Evolutionary conservation across 2,113 vertebrate species (phyloP), one percentile per base, ranked within the genome.

Genomic region (Chloroceryle aenea): DNA sequence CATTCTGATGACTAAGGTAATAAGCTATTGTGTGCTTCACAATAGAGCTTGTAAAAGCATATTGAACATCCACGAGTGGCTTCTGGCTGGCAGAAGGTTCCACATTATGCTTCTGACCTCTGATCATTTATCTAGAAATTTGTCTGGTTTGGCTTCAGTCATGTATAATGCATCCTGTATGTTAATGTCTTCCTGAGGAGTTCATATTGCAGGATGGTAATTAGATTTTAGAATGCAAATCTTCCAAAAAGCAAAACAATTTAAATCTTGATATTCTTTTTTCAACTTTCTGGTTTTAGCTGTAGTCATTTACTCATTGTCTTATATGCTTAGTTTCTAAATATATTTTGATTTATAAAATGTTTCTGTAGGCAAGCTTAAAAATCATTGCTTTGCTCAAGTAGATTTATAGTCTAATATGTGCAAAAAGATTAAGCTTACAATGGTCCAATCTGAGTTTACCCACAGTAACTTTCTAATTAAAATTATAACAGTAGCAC

Each of bases 1-100:
- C 67, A 59, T 85, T 80, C 63, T 96, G 87, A 85, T 96, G 87
- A 87, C 85, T 79, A 34, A 90, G 74, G 75, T 74, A 77, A 32
- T 76, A 62, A 74, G 42, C 71, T 82, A 58, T 91, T 95, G 89
- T 95, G 71, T 87, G 45, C 40, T 73, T 87, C 85, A 82, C 74
- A 89, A 10, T 26, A 85, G 88, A 62, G 62, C 71, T 85, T 67
- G 75, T 58, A 63, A 64, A 89, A 80, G 55, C 76, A 34, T 66
- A 50, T 47, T 83, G 53, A 81, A 68, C 4, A 32, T 26, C 43
- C 0, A 0, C 68, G 74, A 80, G 58, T 42, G 12, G 32, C 64
- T 93, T 82, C 45, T 96, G 69, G 4, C 76, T 87, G 68, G 61
- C 64, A 75, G 58, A 74, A 16, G 40, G 74, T 87, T 92, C 62